Conservation (phyloP, 2,113 vertebrate genomes). For the Balaenoptera acutorostrata region DNA sequence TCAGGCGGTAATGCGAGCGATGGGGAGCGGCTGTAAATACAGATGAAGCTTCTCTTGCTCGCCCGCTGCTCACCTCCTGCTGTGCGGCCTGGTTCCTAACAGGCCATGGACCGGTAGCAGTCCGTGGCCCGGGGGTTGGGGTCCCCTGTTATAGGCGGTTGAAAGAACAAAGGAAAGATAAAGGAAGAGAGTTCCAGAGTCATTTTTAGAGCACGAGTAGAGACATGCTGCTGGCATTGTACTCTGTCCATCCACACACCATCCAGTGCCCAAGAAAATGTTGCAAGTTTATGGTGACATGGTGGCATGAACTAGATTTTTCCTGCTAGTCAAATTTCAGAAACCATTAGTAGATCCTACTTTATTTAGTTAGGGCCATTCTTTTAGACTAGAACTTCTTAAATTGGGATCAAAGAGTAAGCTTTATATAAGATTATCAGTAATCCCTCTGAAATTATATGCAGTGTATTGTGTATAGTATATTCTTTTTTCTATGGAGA, state of each 20-base stretch:
- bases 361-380: not conserved
- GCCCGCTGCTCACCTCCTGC: too few species aligned
- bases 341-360: not conserved
- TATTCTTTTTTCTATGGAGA: not conserved
- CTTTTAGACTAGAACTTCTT: not conserved
- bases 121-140: too few species aligned
- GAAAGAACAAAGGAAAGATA: not conserved
- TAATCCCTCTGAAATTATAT: not conserved
- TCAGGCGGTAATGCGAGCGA: too few species aligned
- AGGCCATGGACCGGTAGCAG: too few species aligned
- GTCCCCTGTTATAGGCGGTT: not conserved
- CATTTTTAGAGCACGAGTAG: not conserved
- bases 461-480: not conserved
- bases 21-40: too few species aligned
- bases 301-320: not conserved
- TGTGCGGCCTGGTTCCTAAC: too few species aligned
- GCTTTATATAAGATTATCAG: not conserved
- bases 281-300: not conserved
- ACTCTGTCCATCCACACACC: accelerated
- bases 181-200: not conserved
- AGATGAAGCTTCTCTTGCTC: too few species aligned
- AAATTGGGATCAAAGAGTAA: not conserved
- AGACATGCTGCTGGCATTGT: not conserved
- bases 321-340: not conserved
- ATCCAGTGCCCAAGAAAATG: not conserved